These are phyloP conservation scores for Drosophila mimica DNA, from an alignment of 2,888 invertebrate species.

Conservation along the genomic window DNA sequence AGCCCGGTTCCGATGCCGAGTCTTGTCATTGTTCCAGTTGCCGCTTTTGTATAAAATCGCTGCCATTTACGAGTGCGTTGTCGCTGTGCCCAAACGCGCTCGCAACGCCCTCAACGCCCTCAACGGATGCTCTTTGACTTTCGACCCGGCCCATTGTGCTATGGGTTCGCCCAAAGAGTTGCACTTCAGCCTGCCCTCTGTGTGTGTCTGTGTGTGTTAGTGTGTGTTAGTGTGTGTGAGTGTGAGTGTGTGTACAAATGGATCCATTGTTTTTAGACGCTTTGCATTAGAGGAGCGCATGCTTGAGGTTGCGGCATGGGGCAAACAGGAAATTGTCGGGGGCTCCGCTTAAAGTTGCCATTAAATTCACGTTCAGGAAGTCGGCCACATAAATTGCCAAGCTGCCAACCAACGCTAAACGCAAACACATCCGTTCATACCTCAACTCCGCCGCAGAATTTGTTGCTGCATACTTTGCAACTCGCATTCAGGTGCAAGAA, in stretches of 20 bases:
- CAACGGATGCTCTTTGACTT: slow-evolving; percentile 79
- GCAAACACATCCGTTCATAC: slow-evolving; percentile 65
- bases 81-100: slow-evolving; percentile 39
- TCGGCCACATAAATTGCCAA: slow-evolving; percentile 67
- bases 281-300: slow-evolving; percentile 44
- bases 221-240: background rate
- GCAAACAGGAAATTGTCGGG: slow-evolving; percentile 62
- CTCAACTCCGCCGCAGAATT: slow-evolving; percentile 10
- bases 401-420: slow-evolving; percentile 71
- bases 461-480: slow-evolving; percentile 48
- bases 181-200: slow-evolving; percentile 53
- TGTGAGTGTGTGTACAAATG: slow-evolving; percentile 62
- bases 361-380: slow-evolving; percentile 59
- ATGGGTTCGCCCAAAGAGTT: slow-evolving; percentile 53
- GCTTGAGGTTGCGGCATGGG: slow-evolving; percentile 44
- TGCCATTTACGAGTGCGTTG: slow-evolving; percentile 66
- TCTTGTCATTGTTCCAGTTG: slow-evolving; percentile 57
- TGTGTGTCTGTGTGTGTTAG: background rate
- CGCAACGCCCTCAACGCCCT: slow-evolving; percentile 51
- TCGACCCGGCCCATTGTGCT: slow-evolving; percentile 56
- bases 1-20: slow-evolving; percentile 30
- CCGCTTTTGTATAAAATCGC: slow-evolving; percentile 63
- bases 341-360: slow-evolving; percentile 47
- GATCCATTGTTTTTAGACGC: slow-evolving; percentile 67
- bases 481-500: slow-evolving; percentile 30